Conservation (phyloP, 2,797 vertebrate species). For the Melanogrammus aeglefinus region DNA sequence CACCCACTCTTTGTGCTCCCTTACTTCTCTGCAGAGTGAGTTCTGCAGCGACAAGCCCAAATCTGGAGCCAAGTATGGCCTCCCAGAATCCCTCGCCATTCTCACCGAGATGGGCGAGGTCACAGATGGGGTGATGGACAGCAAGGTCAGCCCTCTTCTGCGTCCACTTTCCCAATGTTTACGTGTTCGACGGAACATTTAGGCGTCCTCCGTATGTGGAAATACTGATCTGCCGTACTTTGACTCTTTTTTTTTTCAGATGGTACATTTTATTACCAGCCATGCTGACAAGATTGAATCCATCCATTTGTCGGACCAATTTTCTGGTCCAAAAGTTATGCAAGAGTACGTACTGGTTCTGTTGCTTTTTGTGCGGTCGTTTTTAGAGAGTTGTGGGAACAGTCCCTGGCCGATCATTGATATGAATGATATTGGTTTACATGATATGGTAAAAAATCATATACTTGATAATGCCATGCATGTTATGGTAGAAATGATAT, state of each 20-base stretch:
- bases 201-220: not conserved
- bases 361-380: not conserved
- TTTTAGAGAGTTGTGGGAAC: not conserved
- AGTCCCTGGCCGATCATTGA: not conserved
- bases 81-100: slow-evolving; percentile 91
- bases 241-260: slow-evolving; percentile 70
- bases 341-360: slow-evolving; percentile 85
- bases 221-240: not conserved
- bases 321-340: slow-evolving; percentile 99
- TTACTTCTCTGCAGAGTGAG: slow-evolving; percentile 80
- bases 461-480: too few relatives aligned
- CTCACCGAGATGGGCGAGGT: slow-evolving; percentile 98
- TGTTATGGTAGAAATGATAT: not conserved
- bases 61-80: slow-evolving; percentile 90
- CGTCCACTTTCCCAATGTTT: not conserved
- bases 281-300: slow-evolving; percentile 99
- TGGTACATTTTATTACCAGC: slow-evolving; percentile 95
- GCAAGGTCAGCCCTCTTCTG: slow-evolving; percentile 78
- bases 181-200: not conserved
- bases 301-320: slow-evolving; percentile 99
- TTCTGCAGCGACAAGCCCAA: slow-evolving; percentile 99
- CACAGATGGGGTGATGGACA: slow-evolving; percentile 97
- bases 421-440: not conserved
- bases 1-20: not conserved
- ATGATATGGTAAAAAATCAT: too few relatives aligned